phyloP scores from a whole-genome alignment of 2,888 invertebrate genomes.

The Ceriagrion tenellum region DNA sequence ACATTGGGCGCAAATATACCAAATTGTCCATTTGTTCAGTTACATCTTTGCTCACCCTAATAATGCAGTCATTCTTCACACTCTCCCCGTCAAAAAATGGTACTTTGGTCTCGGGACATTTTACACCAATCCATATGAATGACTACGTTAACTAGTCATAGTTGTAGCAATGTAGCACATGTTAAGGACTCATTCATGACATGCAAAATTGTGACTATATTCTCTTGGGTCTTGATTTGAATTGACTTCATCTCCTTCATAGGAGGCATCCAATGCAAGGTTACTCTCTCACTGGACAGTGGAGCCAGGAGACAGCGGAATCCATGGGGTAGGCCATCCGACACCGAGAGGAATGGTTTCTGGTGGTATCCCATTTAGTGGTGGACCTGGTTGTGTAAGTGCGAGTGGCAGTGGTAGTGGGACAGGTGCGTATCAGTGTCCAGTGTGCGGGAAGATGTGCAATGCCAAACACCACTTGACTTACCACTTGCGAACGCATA shows the following conservation, averaged over 20 bases:
- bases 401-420: constrained; percentile 30
- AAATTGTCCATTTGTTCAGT: too few species aligned
- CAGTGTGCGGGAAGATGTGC: constrained; percentile 62
- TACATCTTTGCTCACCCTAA: too few species aligned
- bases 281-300: constrained; percentile 38
- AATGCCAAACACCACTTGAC: constrained; percentile 59
- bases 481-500: constrained; percentile 49
- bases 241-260: background rate
- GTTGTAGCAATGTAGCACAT: too few species aligned
- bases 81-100: too few species aligned
- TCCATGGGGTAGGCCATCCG: background rate
- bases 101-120: too few species aligned
- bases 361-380: background rate
- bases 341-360: background rate
- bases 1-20: too few species aligned
- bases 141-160: too few species aligned
- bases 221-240: background rate
- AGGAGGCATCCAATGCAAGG: constrained; percentile 48
- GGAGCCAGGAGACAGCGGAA: constrained; percentile 41
- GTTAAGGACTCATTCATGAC: too few species aligned
- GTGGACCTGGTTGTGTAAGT: constrained; percentile 46
- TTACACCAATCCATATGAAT: too few species aligned
- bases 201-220: background rate
- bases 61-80: too few species aligned
- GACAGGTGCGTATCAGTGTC: constrained; percentile 56